A percentile compares a stretch with the other conserved stretches of the same genome.
These are phyloP conservation scores for Agonopterix arenella DNA, from an alignment of 2,888 invertebrate species.

Conservation along the genomic window DNA sequence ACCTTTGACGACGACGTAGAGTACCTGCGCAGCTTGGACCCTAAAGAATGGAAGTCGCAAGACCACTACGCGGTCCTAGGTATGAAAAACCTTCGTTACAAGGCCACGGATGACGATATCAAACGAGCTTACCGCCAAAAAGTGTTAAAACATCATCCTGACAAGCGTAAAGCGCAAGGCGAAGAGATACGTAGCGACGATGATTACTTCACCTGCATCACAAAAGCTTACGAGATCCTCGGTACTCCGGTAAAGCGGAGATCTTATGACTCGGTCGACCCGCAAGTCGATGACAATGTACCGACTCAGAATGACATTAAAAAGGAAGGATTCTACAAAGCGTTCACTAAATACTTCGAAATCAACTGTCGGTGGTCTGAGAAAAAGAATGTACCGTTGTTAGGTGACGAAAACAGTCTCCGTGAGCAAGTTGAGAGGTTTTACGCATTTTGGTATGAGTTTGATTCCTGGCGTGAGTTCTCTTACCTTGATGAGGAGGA, in stretches of 20 bases:
- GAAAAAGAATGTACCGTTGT: constrained; percentile 87
- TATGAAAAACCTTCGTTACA: constrained; percentile 86
- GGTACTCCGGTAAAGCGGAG: constrained; percentile 88
- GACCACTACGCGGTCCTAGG: constrained; percentile 98
- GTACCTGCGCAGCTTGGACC: constrained; percentile 92
- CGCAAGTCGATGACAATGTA: constrained; percentile 91
- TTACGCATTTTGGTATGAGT: constrained; percentile 98
- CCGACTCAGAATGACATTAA: constrained; percentile 87
- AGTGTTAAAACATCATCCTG: constrained; percentile 95
- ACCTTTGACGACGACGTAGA: constrained; percentile 83
- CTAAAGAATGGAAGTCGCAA: constrained; percentile 98
- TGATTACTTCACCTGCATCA: constrained; percentile 99
- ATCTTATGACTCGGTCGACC: constrained; percentile 98
- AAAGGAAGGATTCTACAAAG: constrained; percentile 84
- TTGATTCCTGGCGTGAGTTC: constrained; percentile 99
- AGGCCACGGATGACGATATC: constrained; percentile 94
- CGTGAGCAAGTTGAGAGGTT: constrained; percentile 93
- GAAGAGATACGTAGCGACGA: constrained; percentile 92
- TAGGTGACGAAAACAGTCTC: constrained; percentile 86
- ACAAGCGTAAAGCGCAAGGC: constrained; percentile 95
- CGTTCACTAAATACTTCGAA: constrained; percentile 82
- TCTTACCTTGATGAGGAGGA: constrained; percentile 99
- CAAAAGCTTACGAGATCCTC: constrained; percentile 95
- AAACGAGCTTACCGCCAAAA: constrained; percentile 91
- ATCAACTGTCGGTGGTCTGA: constrained; percentile 95